Base-by-base conservation (phyloP, 2,797 vertebrate species). In the Otus scops region DNA sequence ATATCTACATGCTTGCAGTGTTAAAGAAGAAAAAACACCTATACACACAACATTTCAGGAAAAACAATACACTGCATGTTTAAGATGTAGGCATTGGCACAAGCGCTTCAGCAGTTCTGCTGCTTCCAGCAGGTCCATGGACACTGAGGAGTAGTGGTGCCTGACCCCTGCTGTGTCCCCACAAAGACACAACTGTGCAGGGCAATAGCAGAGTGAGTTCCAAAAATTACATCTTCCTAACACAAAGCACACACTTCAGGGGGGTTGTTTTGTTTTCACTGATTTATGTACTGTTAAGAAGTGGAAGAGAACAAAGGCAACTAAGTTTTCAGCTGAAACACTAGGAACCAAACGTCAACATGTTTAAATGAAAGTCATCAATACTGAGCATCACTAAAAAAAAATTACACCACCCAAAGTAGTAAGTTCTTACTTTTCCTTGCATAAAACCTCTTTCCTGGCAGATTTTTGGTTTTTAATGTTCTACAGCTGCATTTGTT, bases 171-270 rank as follows among this genome's bases (percentile, higher is more conserved):
- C 68, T 47, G n/a, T 3, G 1, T 19, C 38, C 38, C 45, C 41
- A 28, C 1, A 2, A 43, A 54, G 8, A 54, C 36, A 34, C 0
- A 0, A 45, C 23, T 10, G 23, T 4, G 3, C 24, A 64, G 11
- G 30, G 47, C 26, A 83, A 83, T 1, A 5, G 59, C 64, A 11
- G 13, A 38, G 14, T 3, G 11, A 2, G 1, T 2, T 84, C 16
- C 32, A 54, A 60, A 90, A 64, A 47, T 13, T 38, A 19, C 8
- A 16, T 34, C 32, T 68, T 82, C 34, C 56, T 39, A 70, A 75
- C 11, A 69, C 36, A 41, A 59, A 76, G 17, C 15, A 60, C 13
- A 4, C 7, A 6, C 30, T 81, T 57, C 34, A n/a, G 30, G 21
- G 27, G 3, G 5, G 13, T 2, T 69, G 39, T 10, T 88, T 43